Conservation (phyloP, 2,797 vertebrate genomes). For the Adrianichthys oophorus region DNA sequence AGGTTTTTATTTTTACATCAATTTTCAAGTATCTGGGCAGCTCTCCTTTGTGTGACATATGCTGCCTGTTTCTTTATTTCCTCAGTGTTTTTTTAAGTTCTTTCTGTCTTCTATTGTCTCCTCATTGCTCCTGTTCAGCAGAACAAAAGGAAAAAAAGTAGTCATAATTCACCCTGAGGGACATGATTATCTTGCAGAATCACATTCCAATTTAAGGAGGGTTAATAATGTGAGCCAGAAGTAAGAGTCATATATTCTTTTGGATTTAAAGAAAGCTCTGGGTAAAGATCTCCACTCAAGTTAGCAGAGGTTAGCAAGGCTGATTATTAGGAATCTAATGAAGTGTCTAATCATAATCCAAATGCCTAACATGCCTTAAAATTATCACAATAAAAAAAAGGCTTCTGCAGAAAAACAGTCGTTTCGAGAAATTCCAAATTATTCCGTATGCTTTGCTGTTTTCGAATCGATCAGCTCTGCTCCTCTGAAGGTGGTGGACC, state of each 20-base stretch:
- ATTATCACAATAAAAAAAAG: not conserved
- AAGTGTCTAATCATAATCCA: not conserved
- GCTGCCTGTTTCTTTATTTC: not conserved
- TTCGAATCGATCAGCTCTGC: slow-evolving; percentile 4
- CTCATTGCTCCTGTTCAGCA: not conserved
- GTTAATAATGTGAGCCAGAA: not conserved
- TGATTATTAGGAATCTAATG: not conserved
- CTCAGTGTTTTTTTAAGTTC: not conserved
- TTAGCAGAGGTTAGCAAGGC: not conserved
- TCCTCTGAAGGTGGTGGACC: not conserved
- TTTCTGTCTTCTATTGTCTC: not conserved
- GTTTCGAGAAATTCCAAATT: not conserved
- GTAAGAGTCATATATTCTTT: not conserved
- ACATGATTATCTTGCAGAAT: not conserved
- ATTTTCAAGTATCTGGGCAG: not conserved
- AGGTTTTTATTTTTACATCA: not conserved
- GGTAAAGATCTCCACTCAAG: not conserved
- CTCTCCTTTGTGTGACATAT: not conserved
- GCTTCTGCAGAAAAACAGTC: not conserved
- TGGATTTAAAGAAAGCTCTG: not conserved
- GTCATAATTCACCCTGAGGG: not conserved
- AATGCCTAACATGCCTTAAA: no score
- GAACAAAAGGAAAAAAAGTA: not conserved
- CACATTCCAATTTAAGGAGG: no score
- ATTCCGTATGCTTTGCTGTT: not conserved